Conservation (phyloP, 2,113 vertebrate genomes). For the Prionailurus bengalensis region DNA sequence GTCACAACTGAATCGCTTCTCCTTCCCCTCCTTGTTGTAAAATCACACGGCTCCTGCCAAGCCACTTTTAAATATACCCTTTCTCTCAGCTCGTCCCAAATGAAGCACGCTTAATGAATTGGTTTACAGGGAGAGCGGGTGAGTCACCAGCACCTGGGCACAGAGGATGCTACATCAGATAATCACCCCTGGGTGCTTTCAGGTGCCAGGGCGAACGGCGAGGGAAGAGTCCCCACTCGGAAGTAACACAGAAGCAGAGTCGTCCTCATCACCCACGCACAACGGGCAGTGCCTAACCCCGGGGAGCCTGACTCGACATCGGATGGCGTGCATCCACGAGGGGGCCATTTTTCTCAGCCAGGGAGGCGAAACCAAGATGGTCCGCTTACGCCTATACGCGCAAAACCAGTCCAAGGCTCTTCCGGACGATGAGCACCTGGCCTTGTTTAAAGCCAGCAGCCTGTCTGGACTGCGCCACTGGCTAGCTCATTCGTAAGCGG, state of each 20-base stretch:
- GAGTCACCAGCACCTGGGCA: constrained; percentile 57
- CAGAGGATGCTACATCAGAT: neutral
- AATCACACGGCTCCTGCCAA: constrained; percentile 7
- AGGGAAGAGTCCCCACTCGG: neutral
- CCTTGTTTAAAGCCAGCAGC: neutral
- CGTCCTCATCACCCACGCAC: accelerated
- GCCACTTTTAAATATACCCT: neutral
- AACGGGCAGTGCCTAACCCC: accelerated
- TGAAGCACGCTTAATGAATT: neutral
- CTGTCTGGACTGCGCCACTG: accelerated
- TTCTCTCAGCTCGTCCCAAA: neutral
- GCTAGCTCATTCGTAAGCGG: accelerated
- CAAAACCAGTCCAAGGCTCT: accelerated
- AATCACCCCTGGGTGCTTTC: neutral
- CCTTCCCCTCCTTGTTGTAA: neutral
- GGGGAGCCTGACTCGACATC: accelerated
- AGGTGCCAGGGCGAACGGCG: neutral
- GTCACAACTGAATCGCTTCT: neutral
- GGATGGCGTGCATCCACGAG: accelerated
- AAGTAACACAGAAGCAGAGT: neutral
- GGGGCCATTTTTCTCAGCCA: neutral
- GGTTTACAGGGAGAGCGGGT: neutral
- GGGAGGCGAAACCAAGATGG: accelerated
- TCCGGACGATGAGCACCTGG: accelerated
- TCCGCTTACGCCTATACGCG: accelerated